Evolutionary conservation across 2,113 vertebrate species (phyloP), one percentile per base, ranked within the genome.

Genomic region (Lophochroa leadbeateri): DNA sequence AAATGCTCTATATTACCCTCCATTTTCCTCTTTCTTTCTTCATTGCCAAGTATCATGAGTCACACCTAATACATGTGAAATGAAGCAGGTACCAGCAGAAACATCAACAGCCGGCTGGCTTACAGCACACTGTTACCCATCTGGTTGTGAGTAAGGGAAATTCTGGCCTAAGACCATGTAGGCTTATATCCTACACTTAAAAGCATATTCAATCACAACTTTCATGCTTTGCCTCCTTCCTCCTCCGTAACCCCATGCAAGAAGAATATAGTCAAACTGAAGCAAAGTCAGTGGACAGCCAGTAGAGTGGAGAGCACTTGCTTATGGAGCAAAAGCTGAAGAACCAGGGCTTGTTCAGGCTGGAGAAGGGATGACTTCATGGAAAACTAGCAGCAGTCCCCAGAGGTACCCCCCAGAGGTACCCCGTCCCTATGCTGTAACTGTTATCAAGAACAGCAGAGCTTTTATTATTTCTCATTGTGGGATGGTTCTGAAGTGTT

Each of bases 221-320:
- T 53, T 8, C 72, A 24, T 52, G 15, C 14, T 86, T 80, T 27
- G 4, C 39, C 7, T 33, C 9, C 9, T 37, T 37, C 15, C 58
- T 15, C n/a, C 1, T 0, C 12, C 12, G 41, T 41, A 41, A 41
- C 41, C 41, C 11, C 46, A 13, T 6, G 18, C 21, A 71, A 24
- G 55, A 67, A 67, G 35, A 43, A 70, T 24, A 37, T 7, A 65
- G 24, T 7, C 24, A 58, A 60, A 44, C 11, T n/a, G 53, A 13
- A 41, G 33, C 7, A 35, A 74, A 28, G 31, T 27, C 49, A 41
- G 35, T 15, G 17, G 49, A 41, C 13, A 17, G 12, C 10, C 28
- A 12, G 11, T 7, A 4, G 28, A 43, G 25, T 0, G 1, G n/a
- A 81, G 4, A 77, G 3, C 37, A 41, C 8, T 25, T 63, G 17